Evolutionary conservation across 2,888 invertebrate species (phyloP), one percentile per base, ranked within the genome.

Genomic region (Drosophila paranaensis): DNA sequence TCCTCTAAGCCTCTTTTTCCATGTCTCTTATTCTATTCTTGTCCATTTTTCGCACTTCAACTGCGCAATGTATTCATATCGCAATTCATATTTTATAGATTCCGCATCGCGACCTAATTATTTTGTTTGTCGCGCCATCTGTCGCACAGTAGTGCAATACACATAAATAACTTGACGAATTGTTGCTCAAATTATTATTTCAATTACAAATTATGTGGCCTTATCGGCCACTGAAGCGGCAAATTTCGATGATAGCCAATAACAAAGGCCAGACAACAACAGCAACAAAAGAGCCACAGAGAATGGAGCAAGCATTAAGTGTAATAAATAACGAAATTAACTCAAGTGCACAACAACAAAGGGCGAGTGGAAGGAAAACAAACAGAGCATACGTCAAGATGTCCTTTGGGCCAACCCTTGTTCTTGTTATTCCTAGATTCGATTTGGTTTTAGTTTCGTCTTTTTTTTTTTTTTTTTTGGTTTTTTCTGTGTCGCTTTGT

Each of bases 291-390:
- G 67, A 57, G 54, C 71, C 69, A 56, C 33, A 14, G 37, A 40
- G 60, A 70, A 77, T 60, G 68, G 42, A 37, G 46, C 50, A 68
- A 60, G 16, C 50, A 58, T 11, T 6, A 65, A 71, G 42, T 37
- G 77, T 68, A 72, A 88, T 88, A 88, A 84, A 88, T 84, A 78
- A 80, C 75, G 60, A 75, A 67, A 79, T 82, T 77, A 88, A 84
- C 77, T 62, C 55, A 64, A 61, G 55, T 83, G 85, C 66, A 82
- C 88, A 85, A 73, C 71, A 85, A 88, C 83, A 83, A 88, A 84
- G 74, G 69, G 71, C 69, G 8, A 45, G 13, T 6, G 25, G 45
- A 2, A 14, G 45, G 45, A 25, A 45, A 45, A 45, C 45, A 67
- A 62, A 50, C 53, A 69, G 16, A 30, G 30, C 45, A 35, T 16